Conservation (phyloP, 2,888 invertebrate species). For the Hypomecis atomaria region DNA sequence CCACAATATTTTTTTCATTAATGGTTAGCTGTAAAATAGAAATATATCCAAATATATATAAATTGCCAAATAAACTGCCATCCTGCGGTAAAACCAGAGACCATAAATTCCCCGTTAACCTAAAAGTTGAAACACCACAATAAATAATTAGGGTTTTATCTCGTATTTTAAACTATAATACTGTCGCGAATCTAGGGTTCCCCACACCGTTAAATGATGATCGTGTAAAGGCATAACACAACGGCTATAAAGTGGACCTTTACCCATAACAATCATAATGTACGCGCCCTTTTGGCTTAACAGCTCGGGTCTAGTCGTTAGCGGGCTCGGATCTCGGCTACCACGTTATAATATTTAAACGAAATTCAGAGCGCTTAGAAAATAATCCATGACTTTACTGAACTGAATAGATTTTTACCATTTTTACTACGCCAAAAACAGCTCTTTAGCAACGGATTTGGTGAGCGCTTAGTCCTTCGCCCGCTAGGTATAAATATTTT, state of each 20-base stretch:
- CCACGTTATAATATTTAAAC: slow-evolving; percentile 32
- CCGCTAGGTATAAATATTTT: neutral
- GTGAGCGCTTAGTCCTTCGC: neutral
- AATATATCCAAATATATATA: no score
- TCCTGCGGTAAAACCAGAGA: slow-evolving; percentile 16
- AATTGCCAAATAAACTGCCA: neutral
- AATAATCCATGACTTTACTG: slow-evolving; percentile 27
- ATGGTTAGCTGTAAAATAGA: no score
- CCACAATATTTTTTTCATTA: no score
- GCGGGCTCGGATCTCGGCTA: slow-evolving; percentile 43
- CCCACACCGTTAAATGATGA: slow-evolving; percentile 66
- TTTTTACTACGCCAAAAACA: slow-evolving; percentile 10
- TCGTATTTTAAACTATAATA: slow-evolving; percentile 55
- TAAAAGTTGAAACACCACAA: slow-evolving; percentile 30
- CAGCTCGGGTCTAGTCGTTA: slow-evolving; percentile 63
- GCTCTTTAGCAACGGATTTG: neutral
- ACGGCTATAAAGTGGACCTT: slow-evolving; percentile 75
- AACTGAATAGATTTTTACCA: slow-evolving; percentile 21
- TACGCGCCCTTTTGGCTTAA: slow-evolving; percentile 72
- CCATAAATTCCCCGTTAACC: slow-evolving; percentile 12
- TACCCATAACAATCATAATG: slow-evolving; percentile 76
- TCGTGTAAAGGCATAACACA: slow-evolving; percentile 73
- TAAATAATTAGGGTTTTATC: slow-evolving; percentile 50
- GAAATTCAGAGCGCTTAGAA: slow-evolving; percentile 26
- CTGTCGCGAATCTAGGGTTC: slow-evolving; percentile 48